These are phyloP conservation scores for Morelia viridis DNA, from an alignment of 2,797 vertebrate genomes.

Conservation along the genomic window DNA sequence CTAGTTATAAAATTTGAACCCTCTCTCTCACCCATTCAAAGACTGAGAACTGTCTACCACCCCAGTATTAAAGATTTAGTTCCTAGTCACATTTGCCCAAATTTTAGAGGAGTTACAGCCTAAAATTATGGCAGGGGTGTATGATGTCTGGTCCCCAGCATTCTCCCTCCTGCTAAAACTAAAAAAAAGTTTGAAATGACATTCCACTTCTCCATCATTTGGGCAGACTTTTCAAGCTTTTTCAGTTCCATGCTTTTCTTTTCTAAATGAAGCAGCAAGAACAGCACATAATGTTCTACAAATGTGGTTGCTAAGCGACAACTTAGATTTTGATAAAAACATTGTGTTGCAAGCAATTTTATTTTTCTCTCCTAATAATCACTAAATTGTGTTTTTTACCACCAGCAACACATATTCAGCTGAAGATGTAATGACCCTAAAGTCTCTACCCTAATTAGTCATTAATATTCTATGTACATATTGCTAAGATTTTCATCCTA, in stretches of 20 bases:
- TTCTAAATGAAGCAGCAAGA: background rate
- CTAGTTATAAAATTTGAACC: background rate
- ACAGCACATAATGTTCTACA: background rate
- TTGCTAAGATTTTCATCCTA: background rate
- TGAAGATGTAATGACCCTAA: background rate
- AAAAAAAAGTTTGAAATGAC: background rate
- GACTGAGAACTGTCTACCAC: background rate
- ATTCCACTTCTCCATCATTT: background rate
- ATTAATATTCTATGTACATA: background rate
- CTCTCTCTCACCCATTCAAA: background rate
- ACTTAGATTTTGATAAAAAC: background rate
- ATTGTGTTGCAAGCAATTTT: background rate
- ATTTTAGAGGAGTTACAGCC: background rate
- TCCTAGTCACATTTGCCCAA: background rate
- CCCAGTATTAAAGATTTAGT: background rate
- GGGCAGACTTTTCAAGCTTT: background rate
- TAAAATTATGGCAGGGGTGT: background rate
- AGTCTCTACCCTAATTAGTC: background rate
- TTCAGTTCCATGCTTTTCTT: background rate
- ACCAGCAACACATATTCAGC: no score
- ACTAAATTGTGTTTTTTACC: background rate
- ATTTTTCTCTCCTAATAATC: background rate
- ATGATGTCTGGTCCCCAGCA: no score
- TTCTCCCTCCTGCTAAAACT: background rate
- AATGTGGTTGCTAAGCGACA: background rate